These are phyloP conservation scores for Perca schrenkii DNA, from an alignment of 2,113 vertebrate species.

Conservation along the genomic window DNA sequence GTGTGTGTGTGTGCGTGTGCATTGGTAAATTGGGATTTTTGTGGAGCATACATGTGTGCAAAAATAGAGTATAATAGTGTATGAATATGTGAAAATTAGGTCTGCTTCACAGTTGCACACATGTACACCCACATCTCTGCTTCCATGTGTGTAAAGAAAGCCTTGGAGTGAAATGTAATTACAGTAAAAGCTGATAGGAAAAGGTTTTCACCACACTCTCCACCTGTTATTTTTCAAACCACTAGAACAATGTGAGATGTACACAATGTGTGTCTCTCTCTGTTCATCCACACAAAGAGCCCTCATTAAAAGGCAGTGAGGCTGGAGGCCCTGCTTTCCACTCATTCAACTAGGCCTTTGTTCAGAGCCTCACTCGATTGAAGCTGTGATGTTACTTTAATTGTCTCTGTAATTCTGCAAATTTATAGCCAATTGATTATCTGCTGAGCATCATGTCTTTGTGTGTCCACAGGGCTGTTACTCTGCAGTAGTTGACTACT, in stretches of 20 bases:
- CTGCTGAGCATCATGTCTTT: conserved; percentile 41
- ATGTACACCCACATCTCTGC: conserved; percentile 6
- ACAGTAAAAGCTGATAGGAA: conserved; percentile 61
- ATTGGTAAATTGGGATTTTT: conserved; percentile 25
- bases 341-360: conserved; percentile 68
- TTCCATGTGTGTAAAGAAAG: conserved; percentile 42
- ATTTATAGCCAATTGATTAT: conserved; percentile 59
- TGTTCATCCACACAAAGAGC: conserved; percentile 70
- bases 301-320: conserved; percentile 72
- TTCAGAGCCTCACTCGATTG: conserved; percentile 62
- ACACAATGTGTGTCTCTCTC: conserved; percentile 37
- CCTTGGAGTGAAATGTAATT: conserved; percentile 59
- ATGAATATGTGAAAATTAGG: conserved; percentile 36
- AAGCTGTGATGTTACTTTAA: conserved; percentile 66
- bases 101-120: conserved; percentile 23
- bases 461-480: conserved; percentile 90
- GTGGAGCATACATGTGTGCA: conserved; percentile 7
- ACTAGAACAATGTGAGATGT: conserved; percentile 65
- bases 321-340: conserved; percentile 59
- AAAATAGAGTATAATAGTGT: conserved; percentile 24
- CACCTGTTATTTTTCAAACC: conserved; percentile 72
- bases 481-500: conserved; percentile 92
- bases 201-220: conserved; percentile 39
- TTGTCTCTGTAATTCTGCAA: conserved; percentile 54
- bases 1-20: not conserved